A percentile compares a stretch with the other conserved stretches of the same genome.
phyloP scores from a whole-genome alignment of 2,888 invertebrate species.

The Lamellibrachia columna region DNA sequence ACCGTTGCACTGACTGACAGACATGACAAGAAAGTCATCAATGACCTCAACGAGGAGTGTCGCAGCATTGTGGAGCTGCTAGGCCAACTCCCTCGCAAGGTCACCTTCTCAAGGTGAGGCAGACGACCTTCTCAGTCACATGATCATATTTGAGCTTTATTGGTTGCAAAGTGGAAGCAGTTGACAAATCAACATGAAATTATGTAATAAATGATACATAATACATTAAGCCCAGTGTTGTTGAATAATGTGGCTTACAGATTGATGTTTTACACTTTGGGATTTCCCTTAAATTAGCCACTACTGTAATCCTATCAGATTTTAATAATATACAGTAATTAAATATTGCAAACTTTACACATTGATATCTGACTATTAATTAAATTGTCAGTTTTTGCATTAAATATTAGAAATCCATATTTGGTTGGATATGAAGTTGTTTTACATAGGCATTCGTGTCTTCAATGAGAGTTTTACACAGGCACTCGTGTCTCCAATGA shows the following conservation, averaged over 20 bases:
- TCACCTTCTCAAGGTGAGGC: slow-evolving; percentile 50
- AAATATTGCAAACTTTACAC: not conserved
- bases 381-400: not conserved
- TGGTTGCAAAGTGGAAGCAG: not conserved
- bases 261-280: too few species aligned
- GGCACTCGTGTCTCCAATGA: too few species aligned
- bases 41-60: slow-evolving; percentile 59
- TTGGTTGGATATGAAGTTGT: too few species aligned
- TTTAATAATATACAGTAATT: too few species aligned
- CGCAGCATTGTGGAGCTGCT: slow-evolving; percentile 53
- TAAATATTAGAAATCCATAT: too few species aligned
- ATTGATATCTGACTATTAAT: too few species aligned
- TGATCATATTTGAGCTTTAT: not conserved
- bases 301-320: too few species aligned
- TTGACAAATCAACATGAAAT: not conserved
- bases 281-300: too few species aligned
- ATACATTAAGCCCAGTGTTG: too few species aligned
- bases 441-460: too few species aligned
- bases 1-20: slow-evolving; percentile 22
- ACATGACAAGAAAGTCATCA: slow-evolving; percentile 1
- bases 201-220: not conserved
- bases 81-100: slow-evolving; percentile 53
- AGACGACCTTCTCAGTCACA: not conserved
- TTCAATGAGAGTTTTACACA: not conserved
- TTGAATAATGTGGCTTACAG: too few species aligned